Conservation (phyloP, 1,140 invertebrate species). For the Leptopilina clavipes region DNA sequence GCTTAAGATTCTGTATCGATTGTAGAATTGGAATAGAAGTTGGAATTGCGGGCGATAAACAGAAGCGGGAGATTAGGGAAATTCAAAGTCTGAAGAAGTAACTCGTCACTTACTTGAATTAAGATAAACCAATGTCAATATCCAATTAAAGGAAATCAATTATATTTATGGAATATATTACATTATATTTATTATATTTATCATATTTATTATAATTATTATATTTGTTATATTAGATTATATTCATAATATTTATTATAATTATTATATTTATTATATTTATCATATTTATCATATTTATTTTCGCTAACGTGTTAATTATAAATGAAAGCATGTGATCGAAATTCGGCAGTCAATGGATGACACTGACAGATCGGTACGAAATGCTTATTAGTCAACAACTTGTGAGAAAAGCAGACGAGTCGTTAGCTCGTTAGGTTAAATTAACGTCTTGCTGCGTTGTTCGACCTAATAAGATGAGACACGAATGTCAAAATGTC, state of each 20-base stretch:
- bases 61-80: not conserved
- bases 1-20: constrained; percentile 4
- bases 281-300: no score
- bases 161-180: no score
- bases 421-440: constrained; percentile 63
- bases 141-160: constrained; percentile 1
- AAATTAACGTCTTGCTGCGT: constrained; percentile 63
- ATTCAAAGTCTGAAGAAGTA: not conserved
- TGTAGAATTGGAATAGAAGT: not conserved
- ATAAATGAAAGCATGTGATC: not conserved
- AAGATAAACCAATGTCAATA: not conserved
- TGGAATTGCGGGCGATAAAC: not conserved
- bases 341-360: constrained; percentile 2
- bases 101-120: not conserved
- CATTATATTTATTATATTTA: no score
- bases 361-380: constrained; percentile 41
- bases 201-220: no score
- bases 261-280: no score
- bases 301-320: not conserved
- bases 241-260: no score
- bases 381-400: constrained; percentile 62
- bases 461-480: constrained; percentile 62
- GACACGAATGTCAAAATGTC: constrained; percentile 66
- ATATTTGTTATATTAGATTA: no score
- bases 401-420: constrained; percentile 58